Evolutionary conservation across 2,888 invertebrate genomes (phyloP), one percentile per base, ranked within the genome.

Genomic region (Branchellion lobata): DNA sequence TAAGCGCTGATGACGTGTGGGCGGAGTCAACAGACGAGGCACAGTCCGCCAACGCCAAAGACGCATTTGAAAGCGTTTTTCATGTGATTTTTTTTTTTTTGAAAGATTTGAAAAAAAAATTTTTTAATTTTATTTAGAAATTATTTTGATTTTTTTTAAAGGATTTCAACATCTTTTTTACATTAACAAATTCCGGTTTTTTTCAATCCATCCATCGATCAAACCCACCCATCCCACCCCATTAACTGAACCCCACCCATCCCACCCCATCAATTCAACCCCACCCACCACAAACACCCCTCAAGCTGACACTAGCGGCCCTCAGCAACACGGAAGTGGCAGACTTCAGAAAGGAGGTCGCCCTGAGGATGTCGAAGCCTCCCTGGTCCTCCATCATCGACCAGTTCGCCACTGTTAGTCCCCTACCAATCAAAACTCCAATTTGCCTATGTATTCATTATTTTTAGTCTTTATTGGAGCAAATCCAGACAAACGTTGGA

Each of bases 11-110:
- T 1, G 78, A 80, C n/a, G 51, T 80, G n/a, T 86, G 86, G 86
- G 81, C 82, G 69, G 86, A 86, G 73, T 82, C 83, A 0, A 51
- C 84, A 33, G 85, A 87, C 80, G 82, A 81, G 0, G 5, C 61
- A 18, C 61, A 57, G 24, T 18, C 14, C 24, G 3, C n/a, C 24
- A 83, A 84, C 1, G 86, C 86, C 3, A 84, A 84, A 72, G 80
- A 83, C 68, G 86, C 86, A n/a, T 86, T 85, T 72, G 85, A 86
- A 82, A 84, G 85, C 11, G 86, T 87, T 18, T 84, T 86, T 73
- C 85, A 86, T 77, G 86, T 86, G 79, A 83, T 51, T 47, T 47
- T 74, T 14, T 18, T 57, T 57, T 57, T 57, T 57, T 57, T 57
- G 14, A 14, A 24, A n/a, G 24, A 57, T 57, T 18, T 14, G 21